These are phyloP conservation scores for Neelides folsomi DNA, from an alignment of 2,888 invertebrate genomes.

Conservation along the genomic window DNA sequence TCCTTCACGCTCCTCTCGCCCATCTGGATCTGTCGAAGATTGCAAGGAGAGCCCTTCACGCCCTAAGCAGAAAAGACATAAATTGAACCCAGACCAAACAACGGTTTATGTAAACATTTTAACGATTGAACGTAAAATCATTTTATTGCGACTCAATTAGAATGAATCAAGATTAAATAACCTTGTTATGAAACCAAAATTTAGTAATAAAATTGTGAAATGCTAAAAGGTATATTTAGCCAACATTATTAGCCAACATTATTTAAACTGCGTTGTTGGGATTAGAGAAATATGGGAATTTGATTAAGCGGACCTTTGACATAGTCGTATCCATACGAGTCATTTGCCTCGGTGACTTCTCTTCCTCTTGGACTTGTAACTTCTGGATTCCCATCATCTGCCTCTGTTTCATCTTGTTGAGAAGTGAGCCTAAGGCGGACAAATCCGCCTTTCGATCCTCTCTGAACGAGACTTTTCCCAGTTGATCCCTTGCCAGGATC, in stretches of 20 bases:
- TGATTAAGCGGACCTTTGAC: conserved; percentile 22
- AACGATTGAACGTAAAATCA: no score
- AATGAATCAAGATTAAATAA: neutral
- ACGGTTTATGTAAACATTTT: neutral
- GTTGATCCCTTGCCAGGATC: neutral
- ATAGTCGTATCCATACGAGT: conserved; percentile 30
- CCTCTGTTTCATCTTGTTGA: conserved; percentile 31
- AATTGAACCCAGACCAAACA: conserved; percentile 2
- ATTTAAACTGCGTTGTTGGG: neutral
- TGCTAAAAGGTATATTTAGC: neutral
- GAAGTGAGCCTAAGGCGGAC: conserved; percentile 27
- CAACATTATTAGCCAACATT: no score
- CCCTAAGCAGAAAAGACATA: conserved; percentile 6
- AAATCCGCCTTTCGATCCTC: conserved; percentile 13
- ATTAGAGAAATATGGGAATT: neutral
- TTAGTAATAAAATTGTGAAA: neutral
- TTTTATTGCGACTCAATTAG: no score
- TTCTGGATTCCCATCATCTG: conserved; percentile 34
- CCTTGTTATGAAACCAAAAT: no score
- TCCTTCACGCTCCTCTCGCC: conserved; percentile 28
- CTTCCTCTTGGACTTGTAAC: conserved; percentile 35
- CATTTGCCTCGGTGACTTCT: conserved; percentile 32
- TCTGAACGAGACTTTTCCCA: conserved; percentile 14
- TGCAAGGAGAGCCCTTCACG: conserved; percentile 30
- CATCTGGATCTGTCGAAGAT: conserved; percentile 32